These are phyloP conservation scores for Bolborhynchus lineola DNA, from an alignment of 2,113 vertebrate species.

Conservation along the genomic window DNA sequence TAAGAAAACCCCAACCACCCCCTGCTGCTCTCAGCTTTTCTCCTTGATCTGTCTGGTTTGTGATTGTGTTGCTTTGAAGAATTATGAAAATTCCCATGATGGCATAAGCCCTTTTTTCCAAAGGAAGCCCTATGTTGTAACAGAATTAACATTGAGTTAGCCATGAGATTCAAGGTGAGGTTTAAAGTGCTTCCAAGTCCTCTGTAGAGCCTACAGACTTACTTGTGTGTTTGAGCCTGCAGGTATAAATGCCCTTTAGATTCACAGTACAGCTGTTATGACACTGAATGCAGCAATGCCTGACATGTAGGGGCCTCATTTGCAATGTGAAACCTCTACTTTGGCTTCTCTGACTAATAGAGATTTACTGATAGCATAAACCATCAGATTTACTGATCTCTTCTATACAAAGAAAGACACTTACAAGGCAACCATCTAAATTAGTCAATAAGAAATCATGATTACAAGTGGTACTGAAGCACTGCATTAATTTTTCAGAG, in stretches of 20 bases:
- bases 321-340: neutral
- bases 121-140: neutral
- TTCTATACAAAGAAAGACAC: neutral
- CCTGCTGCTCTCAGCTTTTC: neutral
- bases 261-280: neutral
- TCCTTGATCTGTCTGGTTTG: neutral
- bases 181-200: neutral
- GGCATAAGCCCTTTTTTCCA: neutral
- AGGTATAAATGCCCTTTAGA: neutral
- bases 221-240: neutral
- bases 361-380: neutral
- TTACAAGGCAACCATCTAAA: neutral
- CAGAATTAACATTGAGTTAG: neutral
- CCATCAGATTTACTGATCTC: neutral
- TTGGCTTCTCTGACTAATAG: neutral
- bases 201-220: neutral
- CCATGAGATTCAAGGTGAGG: neutral
- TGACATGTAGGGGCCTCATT: neutral
- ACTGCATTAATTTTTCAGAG: constrained; percentile 30
- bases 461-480: neutral
- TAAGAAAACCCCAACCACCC: neutral
- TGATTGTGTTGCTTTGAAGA: neutral
- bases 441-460: neutral
- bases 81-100: neutral
- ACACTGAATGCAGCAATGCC: neutral